Evolutionary conservation across 2,113 vertebrate species (phyloP).

Genomic region (Sprattus sprattus): DNA sequence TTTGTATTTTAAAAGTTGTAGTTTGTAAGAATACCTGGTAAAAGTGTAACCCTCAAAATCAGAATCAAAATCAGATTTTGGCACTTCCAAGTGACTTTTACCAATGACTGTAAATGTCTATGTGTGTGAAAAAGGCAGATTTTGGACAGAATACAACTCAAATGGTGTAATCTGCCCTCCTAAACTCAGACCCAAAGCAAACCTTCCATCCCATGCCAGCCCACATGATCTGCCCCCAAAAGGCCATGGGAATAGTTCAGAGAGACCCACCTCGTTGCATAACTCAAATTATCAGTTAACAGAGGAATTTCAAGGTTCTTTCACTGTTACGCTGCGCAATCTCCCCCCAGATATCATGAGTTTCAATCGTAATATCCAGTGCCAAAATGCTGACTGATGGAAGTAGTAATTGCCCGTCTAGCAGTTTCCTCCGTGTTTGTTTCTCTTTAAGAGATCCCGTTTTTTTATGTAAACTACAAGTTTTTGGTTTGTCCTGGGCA

Average conservation of each 20-base stretch:
- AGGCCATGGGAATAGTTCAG: not conserved
- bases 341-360: not conserved
- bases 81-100: not conserved
- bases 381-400: not conserved
- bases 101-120: not conserved
- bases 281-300: not conserved
- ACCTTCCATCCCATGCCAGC: not conserved
- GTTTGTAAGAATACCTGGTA: not conserved
- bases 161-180: not conserved
- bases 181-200: not conserved
- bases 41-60: not conserved
- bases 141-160: not conserved
- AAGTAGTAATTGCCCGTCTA: not conserved
- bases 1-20: not conserved
- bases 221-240: not conserved
- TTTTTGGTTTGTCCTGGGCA: not conserved
- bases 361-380: not conserved
- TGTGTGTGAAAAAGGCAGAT: not conserved
- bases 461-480: no score
- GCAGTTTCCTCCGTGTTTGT: no score
- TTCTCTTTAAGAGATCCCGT: no score
- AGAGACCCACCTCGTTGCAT: conserved; percentile 14
- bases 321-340: not conserved
- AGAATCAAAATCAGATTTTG: no score
- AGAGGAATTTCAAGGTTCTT: conserved; percentile 13